These are phyloP conservation scores for Himalopsyche kuldschensis DNA, from an alignment of 2,888 invertebrate genomes.

Conservation along the genomic window DNA sequence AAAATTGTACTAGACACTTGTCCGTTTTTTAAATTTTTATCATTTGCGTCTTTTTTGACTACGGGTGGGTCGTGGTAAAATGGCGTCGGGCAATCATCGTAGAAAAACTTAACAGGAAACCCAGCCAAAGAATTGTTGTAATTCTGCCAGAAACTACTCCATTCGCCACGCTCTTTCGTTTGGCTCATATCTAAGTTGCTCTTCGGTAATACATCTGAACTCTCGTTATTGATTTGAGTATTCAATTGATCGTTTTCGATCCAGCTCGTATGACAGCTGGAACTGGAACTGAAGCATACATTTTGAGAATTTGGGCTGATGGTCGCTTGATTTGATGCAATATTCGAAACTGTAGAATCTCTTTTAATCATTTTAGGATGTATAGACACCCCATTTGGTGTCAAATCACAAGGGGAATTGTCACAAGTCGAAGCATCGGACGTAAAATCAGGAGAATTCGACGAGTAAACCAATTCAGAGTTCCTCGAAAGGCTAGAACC, in stretches of 20 bases:
- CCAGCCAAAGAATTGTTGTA: conserved; percentile 35
- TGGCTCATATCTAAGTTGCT: background rate
- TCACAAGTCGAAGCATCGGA: conserved; percentile 36
- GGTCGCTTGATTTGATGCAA: conserved; percentile 24
- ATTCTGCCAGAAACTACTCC: conserved; percentile 38
- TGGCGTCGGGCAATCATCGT: conserved; percentile 40
- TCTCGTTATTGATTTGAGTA: background rate
- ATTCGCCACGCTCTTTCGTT: conserved; percentile 33
- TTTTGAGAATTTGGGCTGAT: conserved; percentile 18
- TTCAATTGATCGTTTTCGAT: conserved; percentile 16
- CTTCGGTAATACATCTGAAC: background rate
- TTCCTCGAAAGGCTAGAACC: conserved; percentile 18
- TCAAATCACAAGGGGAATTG: conserved; percentile 26
- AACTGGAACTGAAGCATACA: conserved; percentile 29
- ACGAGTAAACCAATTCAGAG: conserved; percentile 28
- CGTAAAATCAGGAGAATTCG: conserved; percentile 32
- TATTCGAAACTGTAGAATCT: conserved; percentile 8
- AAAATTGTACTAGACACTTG: background rate
- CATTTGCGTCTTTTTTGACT: background rate
- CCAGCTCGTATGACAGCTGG: conserved; percentile 34
- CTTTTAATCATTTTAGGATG: background rate
- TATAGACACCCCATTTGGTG: conserved; percentile 8
- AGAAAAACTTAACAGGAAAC: conserved; percentile 31
- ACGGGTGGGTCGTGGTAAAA: conserved; percentile 26
- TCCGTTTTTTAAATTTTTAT: background rate